Conservation (phyloP, 2,113 vertebrate genomes). For the Ptyas mucosa region DNA sequence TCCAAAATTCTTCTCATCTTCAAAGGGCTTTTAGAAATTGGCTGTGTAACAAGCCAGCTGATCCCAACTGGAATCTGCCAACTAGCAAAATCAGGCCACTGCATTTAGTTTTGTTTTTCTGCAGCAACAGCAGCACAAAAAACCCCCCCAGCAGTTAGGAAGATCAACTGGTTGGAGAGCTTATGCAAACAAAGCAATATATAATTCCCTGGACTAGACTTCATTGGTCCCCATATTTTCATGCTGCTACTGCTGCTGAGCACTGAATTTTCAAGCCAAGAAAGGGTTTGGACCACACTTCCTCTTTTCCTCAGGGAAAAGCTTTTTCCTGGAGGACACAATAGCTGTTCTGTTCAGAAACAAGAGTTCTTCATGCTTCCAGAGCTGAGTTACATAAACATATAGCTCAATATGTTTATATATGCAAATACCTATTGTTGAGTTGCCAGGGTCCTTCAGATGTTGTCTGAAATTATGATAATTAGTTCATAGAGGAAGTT, state of each 20-base stretch:
- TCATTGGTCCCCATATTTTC: background rate
- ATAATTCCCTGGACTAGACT: slow-evolving; percentile 31
- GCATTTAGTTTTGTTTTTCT: slow-evolving; percentile 15
- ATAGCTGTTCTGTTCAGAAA: slow-evolving; percentile 11
- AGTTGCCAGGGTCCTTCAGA: background rate
- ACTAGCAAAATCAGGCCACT: slow-evolving; percentile 45
- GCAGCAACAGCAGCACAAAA: background rate
- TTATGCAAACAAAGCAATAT: slow-evolving; percentile 28
- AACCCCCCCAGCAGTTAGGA: background rate
- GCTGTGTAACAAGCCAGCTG: slow-evolving; percentile 57
- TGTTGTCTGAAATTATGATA: background rate
- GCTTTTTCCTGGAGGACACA: slow-evolving; percentile 11
- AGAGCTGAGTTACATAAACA: background rate
- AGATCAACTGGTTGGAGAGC: slow-evolving; percentile 17
- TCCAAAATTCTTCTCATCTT: slow-evolving; percentile 62
- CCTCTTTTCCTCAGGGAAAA: background rate
- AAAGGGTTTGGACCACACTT: background rate
- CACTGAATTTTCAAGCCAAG: background rate
- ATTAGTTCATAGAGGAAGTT: background rate
- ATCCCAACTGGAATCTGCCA: slow-evolving; percentile 52
- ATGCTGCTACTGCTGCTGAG: accelerated
- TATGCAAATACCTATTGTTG: background rate
- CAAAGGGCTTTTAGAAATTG: slow-evolving; percentile 62
- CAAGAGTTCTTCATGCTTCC: background rate
- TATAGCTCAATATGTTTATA: background rate